Evolutionary conservation across 2,113 vertebrate species (phyloP), one percentile per base, ranked within the genome.

Genomic region (Salvelinus namaycush): DNA sequence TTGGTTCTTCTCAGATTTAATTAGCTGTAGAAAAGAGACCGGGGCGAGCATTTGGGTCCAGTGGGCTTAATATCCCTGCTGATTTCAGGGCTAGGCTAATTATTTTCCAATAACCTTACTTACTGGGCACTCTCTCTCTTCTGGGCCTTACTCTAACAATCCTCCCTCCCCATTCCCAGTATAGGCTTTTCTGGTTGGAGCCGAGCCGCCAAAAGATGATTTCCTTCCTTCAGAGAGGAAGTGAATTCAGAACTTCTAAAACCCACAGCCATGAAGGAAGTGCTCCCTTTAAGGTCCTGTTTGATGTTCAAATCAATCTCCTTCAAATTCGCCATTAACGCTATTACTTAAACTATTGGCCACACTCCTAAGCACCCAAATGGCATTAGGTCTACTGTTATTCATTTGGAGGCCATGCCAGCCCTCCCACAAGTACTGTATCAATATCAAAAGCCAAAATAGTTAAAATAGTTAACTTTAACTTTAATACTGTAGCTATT

Each of bases 271-370:
- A 78, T 81, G 82, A 78, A 81, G 84, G 81, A 79, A 78, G 79
- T 67, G 59, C 73, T 26, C 54, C 76, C 78, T 85, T 78, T 66
- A 80, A 81, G 82, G 79, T 77, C 75, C 79, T 88, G 93, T 94
- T 94, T 94, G 92, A 94, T 93, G 93, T 95, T 51, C 76, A 81
- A 93, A 94, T 93, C 86, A 90, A 92, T 93, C 90, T 92, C 92
- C 90, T 90, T 92, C 82, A 92, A 93, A 93, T 92, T 89, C 91
- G 85, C 91, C 89, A 93, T 93, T 93, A 93, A 93, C 88, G 88
- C 88, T 91, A 87, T 94, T 92, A 91, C 91, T 92, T 92, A 92
- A 90, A 92, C 92, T 93, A 93, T 92, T 94, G 91, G 92, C 92
- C 89, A 93, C 91, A 93, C 89, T 92, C 87, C 83, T 68, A 89